Evolutionary conservation across 2,888 invertebrate species (phyloP).

Genomic region (Hemistola chrysoprasaria): DNA sequence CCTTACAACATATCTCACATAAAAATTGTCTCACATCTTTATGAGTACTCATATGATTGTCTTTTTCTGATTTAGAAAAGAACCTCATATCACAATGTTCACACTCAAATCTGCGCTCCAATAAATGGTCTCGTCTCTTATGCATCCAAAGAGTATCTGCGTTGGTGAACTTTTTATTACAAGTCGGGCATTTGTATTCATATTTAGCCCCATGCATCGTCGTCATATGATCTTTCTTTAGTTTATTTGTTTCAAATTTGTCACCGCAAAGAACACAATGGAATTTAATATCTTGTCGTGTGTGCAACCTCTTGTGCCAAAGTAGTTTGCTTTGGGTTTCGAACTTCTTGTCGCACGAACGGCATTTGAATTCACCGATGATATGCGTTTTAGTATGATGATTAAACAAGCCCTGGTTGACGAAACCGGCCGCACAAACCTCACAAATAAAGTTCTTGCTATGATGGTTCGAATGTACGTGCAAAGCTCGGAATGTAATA

Average conservation of each 20-base stretch:
- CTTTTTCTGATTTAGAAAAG: conserved; percentile 40
- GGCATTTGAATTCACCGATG: conserved; percentile 36
- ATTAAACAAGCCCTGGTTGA: conserved; percentile 32
- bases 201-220: conserved; percentile 42
- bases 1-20: conserved; percentile 53
- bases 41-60: conserved; percentile 60
- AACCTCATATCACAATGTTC: conserved; percentile 34
- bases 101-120: conserved; percentile 33
- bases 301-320: conserved; percentile 61
- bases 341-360: conserved; percentile 60
- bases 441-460: conserved; percentile 71
- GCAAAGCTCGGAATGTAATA: conserved; percentile 62
- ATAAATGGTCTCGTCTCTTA: conserved; percentile 37
- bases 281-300: conserved; percentile 13
- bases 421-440: conserved; percentile 68
- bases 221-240: conserved; percentile 45
- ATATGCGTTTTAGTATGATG: conserved; percentile 29
- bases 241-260: conserved; percentile 39
- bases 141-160: conserved; percentile 34
- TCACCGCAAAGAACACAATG: conserved; percentile 19
- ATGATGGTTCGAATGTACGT: conserved; percentile 72
- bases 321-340: conserved; percentile 57
- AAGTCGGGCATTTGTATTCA: conserved; percentile 43
- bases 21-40: conserved; percentile 60
- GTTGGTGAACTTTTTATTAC: conserved; percentile 39